Base-by-base conservation (phyloP, 2,888 invertebrate species). In the Drosophila heteroneura region DNA sequence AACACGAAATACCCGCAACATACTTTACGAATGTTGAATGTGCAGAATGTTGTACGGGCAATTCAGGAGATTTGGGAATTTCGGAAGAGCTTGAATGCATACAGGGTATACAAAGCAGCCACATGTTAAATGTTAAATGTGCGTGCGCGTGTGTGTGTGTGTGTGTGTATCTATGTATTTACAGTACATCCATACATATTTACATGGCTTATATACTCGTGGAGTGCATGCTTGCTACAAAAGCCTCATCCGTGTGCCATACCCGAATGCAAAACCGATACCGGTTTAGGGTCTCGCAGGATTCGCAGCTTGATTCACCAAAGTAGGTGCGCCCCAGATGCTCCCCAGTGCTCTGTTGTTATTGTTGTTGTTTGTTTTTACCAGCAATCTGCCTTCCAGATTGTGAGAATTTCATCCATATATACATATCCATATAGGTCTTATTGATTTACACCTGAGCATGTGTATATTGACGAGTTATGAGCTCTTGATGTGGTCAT, bases 241-340 rank as follows among this genome's bases (percentile, higher is more conserved):
- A 26, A 35, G 35, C 47, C 26, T 9, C 19, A 16, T 26, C 16
- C 26, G 47, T 47, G 47, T 47, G 74, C 70, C 67, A 79, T 79
- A 79, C 75, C 66, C 67, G 79, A 47, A 47, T 47, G 47, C 16
- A 75, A 75, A 75, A 64, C 71, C 64, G 62, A 82, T 79, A 81
- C 81, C 81, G 81, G 81, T 81, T 81, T 81, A 81, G 74, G 74
- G 76, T 75, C 77, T 76, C 63, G 58, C 9, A 76, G 77, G 76
- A 76, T 76, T 74, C 26, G 9, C 26, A 26, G 47, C 47, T 47
- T 47, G 47, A 47, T 47, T 47, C 47, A 26, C 47, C 26, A 26
- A 16, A 47, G 16, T 26, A 16, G 47, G 47, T 47, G 47, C 47
- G 47, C 16, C 26, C 9, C 26, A 47, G 2, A 26, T 47, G 26